phyloP scores from a whole-genome alignment of 1,140 invertebrate genomes.

The Rhagoletis pomonella region DNA sequence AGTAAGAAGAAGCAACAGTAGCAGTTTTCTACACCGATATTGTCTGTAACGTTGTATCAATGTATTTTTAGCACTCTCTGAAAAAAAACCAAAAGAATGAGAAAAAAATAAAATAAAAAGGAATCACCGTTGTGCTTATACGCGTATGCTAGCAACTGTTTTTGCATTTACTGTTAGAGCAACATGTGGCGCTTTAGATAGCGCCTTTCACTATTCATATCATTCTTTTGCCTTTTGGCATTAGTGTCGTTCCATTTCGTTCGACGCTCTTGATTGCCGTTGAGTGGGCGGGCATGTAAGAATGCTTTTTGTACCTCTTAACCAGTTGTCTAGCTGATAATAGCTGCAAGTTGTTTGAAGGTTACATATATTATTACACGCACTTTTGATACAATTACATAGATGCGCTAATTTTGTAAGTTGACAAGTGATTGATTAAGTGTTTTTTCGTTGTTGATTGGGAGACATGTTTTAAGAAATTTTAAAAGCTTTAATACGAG shows the following conservation, averaged over 20 bases:
- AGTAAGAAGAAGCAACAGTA: not conserved
- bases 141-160: not conserved
- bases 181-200: slow-evolving; percentile 12
- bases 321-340: not conserved
- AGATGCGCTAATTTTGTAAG: too few species aligned
- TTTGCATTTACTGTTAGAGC: not conserved
- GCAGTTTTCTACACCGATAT: not conserved
- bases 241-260: not conserved
- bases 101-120: too few species aligned
- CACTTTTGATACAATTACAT: not conserved
- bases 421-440: too few species aligned
- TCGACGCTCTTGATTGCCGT: not conserved
- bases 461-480: not conserved
- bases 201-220: not conserved
- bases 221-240: not conserved
- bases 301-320: not conserved
- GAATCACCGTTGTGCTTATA: too few species aligned
- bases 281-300: not conserved
- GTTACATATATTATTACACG: not conserved
- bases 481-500: not conserved
- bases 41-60: not conserved
- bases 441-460: too few species aligned
- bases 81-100: not conserved
- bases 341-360: not conserved
- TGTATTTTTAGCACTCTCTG: not conserved